Evolutionary conservation across 2,113 vertebrate genomes (phyloP).

Genomic region (Glaucidium brasilianum): DNA sequence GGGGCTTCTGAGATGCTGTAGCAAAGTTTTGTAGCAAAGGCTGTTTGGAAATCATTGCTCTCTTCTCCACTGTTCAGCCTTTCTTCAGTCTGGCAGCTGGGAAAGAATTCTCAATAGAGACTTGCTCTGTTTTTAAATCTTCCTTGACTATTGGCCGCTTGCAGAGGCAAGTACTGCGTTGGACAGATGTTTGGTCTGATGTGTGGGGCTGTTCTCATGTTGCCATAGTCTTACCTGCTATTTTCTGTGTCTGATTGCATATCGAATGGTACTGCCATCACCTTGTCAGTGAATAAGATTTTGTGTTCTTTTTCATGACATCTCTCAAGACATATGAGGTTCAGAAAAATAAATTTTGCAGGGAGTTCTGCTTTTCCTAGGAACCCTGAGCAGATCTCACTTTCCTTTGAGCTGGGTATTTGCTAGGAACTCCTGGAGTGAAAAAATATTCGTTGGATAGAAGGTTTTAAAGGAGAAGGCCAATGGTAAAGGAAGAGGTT

Average conservation of each 20-base stretch:
- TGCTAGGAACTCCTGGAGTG: background rate
- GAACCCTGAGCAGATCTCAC: background rate
- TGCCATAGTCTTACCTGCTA: too few species aligned
- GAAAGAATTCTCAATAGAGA: background rate
- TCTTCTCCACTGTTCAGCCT: background rate
- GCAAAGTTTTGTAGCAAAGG: background rate
- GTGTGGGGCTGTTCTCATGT: fast-evolving
- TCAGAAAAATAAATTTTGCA: background rate
- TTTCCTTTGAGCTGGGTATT: background rate
- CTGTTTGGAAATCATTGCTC: background rate
- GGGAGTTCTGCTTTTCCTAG: background rate
- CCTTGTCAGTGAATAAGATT: background rate
- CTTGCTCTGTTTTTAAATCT: background rate
- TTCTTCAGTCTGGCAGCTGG: background rate
- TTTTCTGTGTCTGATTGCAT: background rate
- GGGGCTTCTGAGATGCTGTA: background rate
- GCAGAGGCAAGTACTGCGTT: background rate
- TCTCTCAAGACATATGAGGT: background rate
- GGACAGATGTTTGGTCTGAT: background rate
- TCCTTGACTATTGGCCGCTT: background rate
- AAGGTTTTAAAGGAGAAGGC: background rate
- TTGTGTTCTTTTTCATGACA: background rate
- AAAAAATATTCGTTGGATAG: background rate
- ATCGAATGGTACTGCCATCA: background rate
- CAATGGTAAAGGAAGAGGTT: background rate